Conservation (phyloP, 1,140 invertebrate genomes). For the Lepidostoma basale region DNA sequence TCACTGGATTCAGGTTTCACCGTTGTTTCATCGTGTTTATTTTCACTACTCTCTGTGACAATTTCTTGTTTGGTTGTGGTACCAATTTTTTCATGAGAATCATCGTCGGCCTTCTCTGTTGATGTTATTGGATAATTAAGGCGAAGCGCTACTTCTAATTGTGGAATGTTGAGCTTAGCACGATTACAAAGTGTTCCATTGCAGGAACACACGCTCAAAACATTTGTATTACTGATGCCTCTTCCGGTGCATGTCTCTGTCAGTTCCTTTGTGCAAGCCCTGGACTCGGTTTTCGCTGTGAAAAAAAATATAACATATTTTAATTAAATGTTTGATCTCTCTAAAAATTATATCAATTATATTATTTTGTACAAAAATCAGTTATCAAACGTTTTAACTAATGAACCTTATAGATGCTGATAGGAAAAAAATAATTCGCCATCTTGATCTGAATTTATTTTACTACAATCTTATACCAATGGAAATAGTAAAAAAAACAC, state of each 20-base stretch:
- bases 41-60: not conserved
- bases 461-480: too few relatives aligned
- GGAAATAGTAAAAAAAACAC: too few relatives aligned
- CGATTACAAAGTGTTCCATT: conserved; percentile 61
- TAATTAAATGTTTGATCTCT: too few relatives aligned
- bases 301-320: conserved; percentile 32
- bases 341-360: too few relatives aligned
- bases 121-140: not conserved
- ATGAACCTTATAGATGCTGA: too few relatives aligned
- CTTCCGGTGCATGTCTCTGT: conserved; percentile 57
- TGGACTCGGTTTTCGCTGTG: conserved; percentile 55
- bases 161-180: not conserved
- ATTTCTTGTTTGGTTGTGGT: conserved; percentile 10
- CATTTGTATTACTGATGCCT: conserved; percentile 57
- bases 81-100: not conserved
- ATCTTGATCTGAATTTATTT: too few relatives aligned
- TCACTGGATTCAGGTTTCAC: not conserved
- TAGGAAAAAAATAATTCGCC: too few relatives aligned
- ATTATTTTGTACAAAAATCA: too few relatives aligned
- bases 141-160: not conserved
- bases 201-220: conserved; percentile 61
- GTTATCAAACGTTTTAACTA: too few relatives aligned
- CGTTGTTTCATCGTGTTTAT: not conserved
- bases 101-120: not conserved
- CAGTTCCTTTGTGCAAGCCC: conserved; percentile 56